phyloP scores from a whole-genome alignment of 2,797 vertebrate genomes.

The Gallinago solitaria region DNA sequence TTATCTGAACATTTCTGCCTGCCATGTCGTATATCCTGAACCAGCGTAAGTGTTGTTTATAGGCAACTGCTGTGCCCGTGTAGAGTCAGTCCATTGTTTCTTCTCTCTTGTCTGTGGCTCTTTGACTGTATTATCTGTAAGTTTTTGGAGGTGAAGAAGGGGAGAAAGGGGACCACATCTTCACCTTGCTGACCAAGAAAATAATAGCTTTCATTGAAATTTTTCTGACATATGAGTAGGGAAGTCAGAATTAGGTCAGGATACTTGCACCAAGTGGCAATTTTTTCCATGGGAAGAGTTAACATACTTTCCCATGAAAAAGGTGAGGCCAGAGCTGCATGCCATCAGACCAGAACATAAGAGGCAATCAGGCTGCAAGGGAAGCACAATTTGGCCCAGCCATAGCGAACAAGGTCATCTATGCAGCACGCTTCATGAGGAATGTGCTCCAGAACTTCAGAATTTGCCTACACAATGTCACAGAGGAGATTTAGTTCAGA shows the following conservation, averaged over 20 bases:
- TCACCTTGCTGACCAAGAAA: neutral
- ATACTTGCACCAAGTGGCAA: neutral
- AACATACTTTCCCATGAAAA: neutral
- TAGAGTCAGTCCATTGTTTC: neutral
- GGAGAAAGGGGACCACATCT: neutral
- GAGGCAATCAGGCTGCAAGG: neutral
- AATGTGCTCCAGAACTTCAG: neutral
- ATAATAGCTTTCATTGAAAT: neutral
- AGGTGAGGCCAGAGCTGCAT: neutral
- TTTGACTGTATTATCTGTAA: neutral
- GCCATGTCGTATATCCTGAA: neutral
- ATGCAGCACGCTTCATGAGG: neutral
- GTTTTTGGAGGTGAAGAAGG: neutral
- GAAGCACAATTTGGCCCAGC: neutral
- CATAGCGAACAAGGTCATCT: neutral
- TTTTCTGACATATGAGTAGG: neutral
- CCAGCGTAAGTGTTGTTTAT: neutral
- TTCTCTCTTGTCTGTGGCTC: neutral
- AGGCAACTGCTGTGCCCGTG: neutral
- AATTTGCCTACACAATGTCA: neutral
- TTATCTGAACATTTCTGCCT: constrained; percentile 13
- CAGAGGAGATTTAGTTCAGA: neutral
- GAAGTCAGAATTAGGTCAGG: neutral
- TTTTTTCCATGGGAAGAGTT: neutral
- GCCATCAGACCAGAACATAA: neutral